Percentiles rank a stretch among this genome's conserved stretches.
Conservation (phyloP, 2,113 vertebrate species). For the Pterophyllum scalare region DNA sequence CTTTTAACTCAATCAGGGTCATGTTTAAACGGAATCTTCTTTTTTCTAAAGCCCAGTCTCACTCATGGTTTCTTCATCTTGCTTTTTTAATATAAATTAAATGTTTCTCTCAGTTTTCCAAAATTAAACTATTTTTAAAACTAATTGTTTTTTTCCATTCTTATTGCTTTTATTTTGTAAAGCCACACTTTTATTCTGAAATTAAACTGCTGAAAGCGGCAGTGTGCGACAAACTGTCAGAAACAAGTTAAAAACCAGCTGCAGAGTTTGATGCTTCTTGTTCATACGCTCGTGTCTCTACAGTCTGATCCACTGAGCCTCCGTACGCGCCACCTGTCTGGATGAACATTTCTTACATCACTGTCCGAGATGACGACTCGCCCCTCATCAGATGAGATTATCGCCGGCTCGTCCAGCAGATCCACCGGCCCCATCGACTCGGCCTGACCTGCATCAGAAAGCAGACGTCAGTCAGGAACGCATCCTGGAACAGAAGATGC, state of each 20-base stretch:
- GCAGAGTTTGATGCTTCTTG: too few species aligned
- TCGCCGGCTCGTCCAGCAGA: background rate
- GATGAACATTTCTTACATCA: background rate
- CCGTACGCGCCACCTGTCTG: too few species aligned
- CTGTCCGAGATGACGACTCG: background rate
- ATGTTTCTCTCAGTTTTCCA: background rate
- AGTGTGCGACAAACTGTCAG: too few species aligned
- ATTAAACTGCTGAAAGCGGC: too few species aligned
- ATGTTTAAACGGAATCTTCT: background rate
- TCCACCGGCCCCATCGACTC: background rate
- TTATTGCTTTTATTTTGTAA: background rate
- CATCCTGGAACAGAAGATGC: background rate
- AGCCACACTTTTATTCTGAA: background rate
- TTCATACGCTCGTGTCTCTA: too few species aligned
- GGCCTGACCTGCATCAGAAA: background rate
- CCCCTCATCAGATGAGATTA: slow-evolving; percentile 12
- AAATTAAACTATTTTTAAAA: background rate
- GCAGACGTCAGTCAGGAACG: background rate
- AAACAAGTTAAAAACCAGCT: background rate
- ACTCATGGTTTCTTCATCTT: background rate
- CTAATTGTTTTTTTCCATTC: too few species aligned
- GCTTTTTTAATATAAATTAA: background rate
- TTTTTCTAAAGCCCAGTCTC: background rate
- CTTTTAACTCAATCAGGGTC: background rate
- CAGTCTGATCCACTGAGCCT: too few species aligned